Evolutionary conservation across 2,797 vertebrate species (phyloP).

Genomic region (Haliaeetus albicilla): DNA sequence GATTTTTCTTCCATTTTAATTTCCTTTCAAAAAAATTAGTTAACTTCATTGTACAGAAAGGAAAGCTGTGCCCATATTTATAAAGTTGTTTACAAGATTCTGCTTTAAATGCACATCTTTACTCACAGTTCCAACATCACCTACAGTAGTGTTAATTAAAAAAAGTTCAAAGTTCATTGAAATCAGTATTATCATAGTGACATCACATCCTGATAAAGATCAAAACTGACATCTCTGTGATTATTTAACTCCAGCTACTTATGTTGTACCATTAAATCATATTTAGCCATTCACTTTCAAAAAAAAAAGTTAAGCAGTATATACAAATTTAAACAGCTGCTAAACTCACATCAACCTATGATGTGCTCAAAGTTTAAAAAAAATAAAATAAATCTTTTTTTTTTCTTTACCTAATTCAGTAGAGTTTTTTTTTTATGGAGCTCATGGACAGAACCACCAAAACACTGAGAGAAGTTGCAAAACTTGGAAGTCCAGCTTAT

Average conservation of each 20-base stretch:
- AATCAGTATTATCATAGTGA: neutral
- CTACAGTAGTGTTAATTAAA: neutral
- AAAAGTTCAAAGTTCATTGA: neutral
- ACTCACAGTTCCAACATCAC: neutral
- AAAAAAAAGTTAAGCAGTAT: neutral
- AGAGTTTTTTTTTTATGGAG: neutral
- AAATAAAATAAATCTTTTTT: neutral
- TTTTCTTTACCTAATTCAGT: neutral
- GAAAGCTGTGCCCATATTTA: neutral
- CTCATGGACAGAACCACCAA: neutral
- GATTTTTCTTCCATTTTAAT: neutral
- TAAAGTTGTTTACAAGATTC: neutral
- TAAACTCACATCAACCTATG: neutral
- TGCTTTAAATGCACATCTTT: neutral
- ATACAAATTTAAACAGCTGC: neutral
- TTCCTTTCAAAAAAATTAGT: neutral
- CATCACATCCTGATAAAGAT: neutral
- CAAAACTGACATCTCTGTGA: neutral
- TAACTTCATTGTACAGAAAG: neutral
- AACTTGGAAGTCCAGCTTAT: neutral
- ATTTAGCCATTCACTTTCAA: neutral
- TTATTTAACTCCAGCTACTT: neutral
- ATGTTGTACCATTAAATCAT: neutral
- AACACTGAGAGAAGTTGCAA: neutral
- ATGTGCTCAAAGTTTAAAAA: neutral